These are phyloP conservation scores for Eulithis prunata DNA, from an alignment of 2,888 invertebrate genomes.

Conservation along the genomic window DNA sequence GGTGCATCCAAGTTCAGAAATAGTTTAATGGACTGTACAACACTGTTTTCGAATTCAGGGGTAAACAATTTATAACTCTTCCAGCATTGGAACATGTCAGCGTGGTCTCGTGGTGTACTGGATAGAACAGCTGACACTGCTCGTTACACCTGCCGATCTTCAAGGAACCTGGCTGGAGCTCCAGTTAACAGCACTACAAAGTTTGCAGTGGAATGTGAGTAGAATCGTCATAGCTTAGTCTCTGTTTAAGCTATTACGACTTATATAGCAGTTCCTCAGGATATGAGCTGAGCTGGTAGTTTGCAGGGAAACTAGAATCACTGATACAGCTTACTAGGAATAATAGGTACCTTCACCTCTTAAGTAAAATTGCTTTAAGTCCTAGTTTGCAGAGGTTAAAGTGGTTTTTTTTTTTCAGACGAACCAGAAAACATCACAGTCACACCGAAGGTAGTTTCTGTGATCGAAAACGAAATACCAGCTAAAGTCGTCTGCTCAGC, in stretches of 20 bases:
- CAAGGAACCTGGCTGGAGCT: conserved; percentile 89
- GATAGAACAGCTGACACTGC: conserved; percentile 91
- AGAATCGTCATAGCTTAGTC: too few species aligned
- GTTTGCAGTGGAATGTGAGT: conserved; percentile 96
- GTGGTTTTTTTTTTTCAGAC: conserved; percentile 59
- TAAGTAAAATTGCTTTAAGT: too few species aligned
- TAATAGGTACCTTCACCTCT: too few species aligned
- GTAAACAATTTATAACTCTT: neutral
- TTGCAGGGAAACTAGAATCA: too few species aligned
- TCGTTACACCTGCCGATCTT: conserved; percentile 93
- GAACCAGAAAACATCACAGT: conserved; percentile 93
- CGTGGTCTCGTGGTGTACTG: conserved; percentile 91
- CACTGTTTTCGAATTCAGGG: too few species aligned
- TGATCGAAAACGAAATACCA: conserved; percentile 76
- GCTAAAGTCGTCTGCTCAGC: conserved; percentile 75
- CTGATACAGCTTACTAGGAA: too few species aligned
- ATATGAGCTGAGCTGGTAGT: too few species aligned
- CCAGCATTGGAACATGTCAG: conserved; percentile 93
- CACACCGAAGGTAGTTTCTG: conserved; percentile 76
- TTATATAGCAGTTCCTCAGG: too few species aligned
- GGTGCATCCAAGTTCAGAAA: too few species aligned
- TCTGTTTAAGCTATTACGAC: too few species aligned
- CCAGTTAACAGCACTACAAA: conserved; percentile 93
- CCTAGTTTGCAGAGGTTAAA: too few species aligned
- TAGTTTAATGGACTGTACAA: too few species aligned